phyloP scores from a whole-genome alignment of 2,797 vertebrate genomes.

The Lemur catta region DNA sequence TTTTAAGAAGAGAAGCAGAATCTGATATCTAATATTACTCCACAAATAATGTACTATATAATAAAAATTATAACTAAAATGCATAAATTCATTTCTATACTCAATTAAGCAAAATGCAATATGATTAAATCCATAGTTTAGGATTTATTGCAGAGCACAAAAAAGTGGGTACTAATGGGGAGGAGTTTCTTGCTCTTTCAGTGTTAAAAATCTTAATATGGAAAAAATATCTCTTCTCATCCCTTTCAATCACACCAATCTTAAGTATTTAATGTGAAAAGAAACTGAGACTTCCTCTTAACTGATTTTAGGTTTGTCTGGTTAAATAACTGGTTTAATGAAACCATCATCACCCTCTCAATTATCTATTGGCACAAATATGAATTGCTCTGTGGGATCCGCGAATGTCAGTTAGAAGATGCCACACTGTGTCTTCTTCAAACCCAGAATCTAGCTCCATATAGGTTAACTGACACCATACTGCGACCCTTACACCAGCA shows the following conservation, averaged over 20 bases:
- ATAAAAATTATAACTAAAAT: constrained; percentile 46
- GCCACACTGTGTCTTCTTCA: constrained; percentile 53
- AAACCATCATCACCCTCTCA: constrained; percentile 70
- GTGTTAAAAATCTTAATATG: constrained; percentile 29
- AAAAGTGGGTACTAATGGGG: not conserved
- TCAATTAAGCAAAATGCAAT: constrained; percentile 37
- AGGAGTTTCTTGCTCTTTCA: not conserved
- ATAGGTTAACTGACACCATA: constrained; percentile 79
- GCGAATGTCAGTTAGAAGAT: constrained; percentile 65
- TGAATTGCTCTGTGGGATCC: constrained; percentile 64
- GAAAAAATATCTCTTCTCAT: not conserved
- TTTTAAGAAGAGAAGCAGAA: constrained; percentile 46
- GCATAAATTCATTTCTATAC: constrained; percentile 23
- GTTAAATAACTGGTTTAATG: constrained; percentile 39
- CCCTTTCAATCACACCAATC: not conserved
- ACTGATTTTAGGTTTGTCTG: constrained; percentile 62
- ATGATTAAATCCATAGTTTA: constrained; percentile 14
- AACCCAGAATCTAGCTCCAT: constrained; percentile 62
- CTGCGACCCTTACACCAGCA: constrained; percentile 82
- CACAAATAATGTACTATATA: not conserved
- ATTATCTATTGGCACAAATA: constrained; percentile 57
- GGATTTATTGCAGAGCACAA: not conserved
- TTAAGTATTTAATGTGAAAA: constrained; percentile 40
- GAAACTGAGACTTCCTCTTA: constrained; percentile 37
- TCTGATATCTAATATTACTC: not conserved